Evolutionary conservation across 1,140 invertebrate genomes (phyloP).

Genomic region (Gryon sp.): DNA sequence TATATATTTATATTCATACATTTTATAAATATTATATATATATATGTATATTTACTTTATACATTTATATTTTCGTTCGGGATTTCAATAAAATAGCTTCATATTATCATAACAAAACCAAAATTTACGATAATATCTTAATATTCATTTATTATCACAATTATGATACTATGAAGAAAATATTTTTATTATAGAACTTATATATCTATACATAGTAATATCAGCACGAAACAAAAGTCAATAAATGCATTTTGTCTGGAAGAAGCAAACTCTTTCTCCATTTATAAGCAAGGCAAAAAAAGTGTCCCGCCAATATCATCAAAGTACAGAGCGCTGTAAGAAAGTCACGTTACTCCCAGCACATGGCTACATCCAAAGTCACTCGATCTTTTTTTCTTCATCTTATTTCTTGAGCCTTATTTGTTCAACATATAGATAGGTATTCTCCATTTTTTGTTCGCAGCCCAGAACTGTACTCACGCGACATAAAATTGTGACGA

Average conservation of each 20-base stretch:
- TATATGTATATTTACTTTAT: too few relatives aligned
- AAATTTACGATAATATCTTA: too few relatives aligned
- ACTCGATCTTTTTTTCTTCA: conserved; percentile 31
- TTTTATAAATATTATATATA: too few relatives aligned
- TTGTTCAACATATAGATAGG: conserved; percentile 28
- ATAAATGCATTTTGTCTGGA: conserved; percentile 10
- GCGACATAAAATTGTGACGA: conserved; percentile 41
- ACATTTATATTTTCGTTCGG: too few relatives aligned
- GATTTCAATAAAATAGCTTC: too few relatives aligned
- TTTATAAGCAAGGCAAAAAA: conserved; percentile 8
- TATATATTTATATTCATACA: too few relatives aligned
- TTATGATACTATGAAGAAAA: too few relatives aligned
- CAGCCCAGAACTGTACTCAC: conserved; percentile 29
- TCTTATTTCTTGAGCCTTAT: conserved; percentile 23
- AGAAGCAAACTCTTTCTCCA: conserved; percentile 4
- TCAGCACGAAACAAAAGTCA: conserved; percentile 18
- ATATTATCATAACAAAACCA: too few relatives aligned
- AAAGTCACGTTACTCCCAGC: conserved; percentile 19
- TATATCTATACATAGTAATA: too few relatives aligned
- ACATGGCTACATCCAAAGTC: conserved; percentile 8
- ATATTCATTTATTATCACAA: too few relatives aligned
- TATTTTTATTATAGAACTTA: too few relatives aligned
- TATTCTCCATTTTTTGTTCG: conserved; percentile 13
- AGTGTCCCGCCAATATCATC: conserved; percentile 19
- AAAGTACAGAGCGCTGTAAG: conserved; percentile 15